Base-by-base conservation (phyloP, 1,140 invertebrate species). In the Cotesia glomerata region DNA sequence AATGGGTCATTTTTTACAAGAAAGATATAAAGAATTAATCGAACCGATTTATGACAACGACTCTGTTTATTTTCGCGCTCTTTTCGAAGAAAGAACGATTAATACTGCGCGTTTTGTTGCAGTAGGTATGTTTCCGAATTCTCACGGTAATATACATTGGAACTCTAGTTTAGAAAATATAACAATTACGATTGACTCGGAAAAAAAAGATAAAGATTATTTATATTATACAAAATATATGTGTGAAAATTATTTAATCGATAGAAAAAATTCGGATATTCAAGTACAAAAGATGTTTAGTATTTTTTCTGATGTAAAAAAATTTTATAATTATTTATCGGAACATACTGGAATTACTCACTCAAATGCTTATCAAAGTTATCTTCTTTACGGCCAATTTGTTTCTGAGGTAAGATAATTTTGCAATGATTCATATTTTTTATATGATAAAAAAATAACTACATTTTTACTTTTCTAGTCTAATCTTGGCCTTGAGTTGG, bases 31-130 rank as follows among this genome's bases (percentile, higher is more conserved):
- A 5, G 34, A 69, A 51, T 64, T 70, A 18, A 56, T 76, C 9
- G 73, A 45, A 35, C 0, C 14, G 51, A n/a, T 11, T n/a, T 72
- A 72, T 56, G 58, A 51, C 5, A 58, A 32, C 4, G 18, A 65
- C 4, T 18, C n/a, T 5, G 52, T 74, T n/a, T 51, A 61, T 39
- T 76, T 76, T 51, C 65, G 51, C 35, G 45, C 72, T 13, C 34
- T 36, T n/a, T 5, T 18, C 2, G 13, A 9, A 8, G 39, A 59
- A 16, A 61, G 75, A 74, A 34, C 59, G 9, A 70, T 69, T n/a
- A 74, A 59, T 49, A 65, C 75, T 13, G 49, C 72, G 1, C 73
- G 64, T 14, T 56, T 72, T 9, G 62, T 76, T 9, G 75, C 75
- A 0, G 72, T 70, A 7, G 75, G 75, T 69, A 39, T 76, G 5